Conservation (phyloP, 2,797 vertebrate genomes). For the Pterois miles region DNA sequence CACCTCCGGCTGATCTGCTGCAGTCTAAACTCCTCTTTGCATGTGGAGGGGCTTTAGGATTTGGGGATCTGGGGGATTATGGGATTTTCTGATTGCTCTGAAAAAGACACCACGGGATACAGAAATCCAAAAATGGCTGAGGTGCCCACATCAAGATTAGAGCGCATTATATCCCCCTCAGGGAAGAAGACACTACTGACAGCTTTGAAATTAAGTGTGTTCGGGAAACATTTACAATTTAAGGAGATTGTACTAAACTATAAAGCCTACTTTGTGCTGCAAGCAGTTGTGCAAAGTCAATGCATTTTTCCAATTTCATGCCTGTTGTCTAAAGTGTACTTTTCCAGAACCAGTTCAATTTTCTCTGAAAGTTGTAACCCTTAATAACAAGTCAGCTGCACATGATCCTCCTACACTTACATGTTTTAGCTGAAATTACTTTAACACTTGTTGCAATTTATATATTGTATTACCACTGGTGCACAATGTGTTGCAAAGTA, state of each 20-base stretch:
- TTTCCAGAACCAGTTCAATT: constrained; percentile 24
- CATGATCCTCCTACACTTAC: constrained; percentile 8
- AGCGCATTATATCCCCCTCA: constrained; percentile 58
- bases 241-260: constrained; percentile 14
- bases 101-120: constrained; percentile 74
- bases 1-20: constrained; percentile 53
- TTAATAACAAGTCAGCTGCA: constrained; percentile 9
- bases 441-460: constrained; percentile 3
- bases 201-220: constrained; percentile 37
- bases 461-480: not conserved
- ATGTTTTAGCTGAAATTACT: not conserved
- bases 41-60: constrained; percentile 65
- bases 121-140: constrained; percentile 75
- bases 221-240: constrained; percentile 36
- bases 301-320: constrained; percentile 24
- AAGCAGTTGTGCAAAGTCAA: not conserved
- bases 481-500: not conserved
- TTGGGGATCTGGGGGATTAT: constrained; percentile 76
- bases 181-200: constrained; percentile 42
- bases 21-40: constrained; percentile 61
- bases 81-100: constrained; percentile 77
- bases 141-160: constrained; percentile 78
- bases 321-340: constrained; percentile 2
- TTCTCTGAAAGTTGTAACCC: constrained; percentile 16
- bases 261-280: constrained; percentile 1